Evolutionary conservation across 2,113 vertebrate genomes (phyloP), one percentile per base, ranked within the genome.

Genomic region (Hippopotamus amphibius): DNA sequence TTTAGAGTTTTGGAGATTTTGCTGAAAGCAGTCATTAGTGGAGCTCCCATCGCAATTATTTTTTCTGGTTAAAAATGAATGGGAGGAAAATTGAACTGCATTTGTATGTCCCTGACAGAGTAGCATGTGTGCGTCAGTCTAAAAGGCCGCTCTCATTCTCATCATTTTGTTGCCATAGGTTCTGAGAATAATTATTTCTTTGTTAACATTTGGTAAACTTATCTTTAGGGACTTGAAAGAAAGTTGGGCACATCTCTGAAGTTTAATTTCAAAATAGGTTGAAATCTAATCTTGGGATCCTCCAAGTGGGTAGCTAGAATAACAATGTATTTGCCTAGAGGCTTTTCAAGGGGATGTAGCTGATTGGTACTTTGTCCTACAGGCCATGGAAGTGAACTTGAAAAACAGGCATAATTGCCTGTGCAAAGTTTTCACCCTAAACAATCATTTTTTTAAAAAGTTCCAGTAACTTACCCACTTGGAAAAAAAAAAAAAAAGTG

Each of bases 361-460:
- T 26, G 48, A 57, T 53, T 48, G 77, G 41, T 19, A 10, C 86
- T 63, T 55, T 30, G 68, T 50, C 43, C 33, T 17, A 9, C 71
- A 65, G 84, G 68, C 72, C 77, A 19, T 13, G 21, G 84, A 55
- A 80, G 63, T 33, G 55, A 95, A 86, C 86, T 69, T 74, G 50
- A 95, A 96, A 95, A 81, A 53, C 92, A 83, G 93, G 84, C 82
- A 37, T 69, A n/a, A 96, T 74, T 55, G 61, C 88, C 91, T 97
- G 91, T 95, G 95, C 92, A 96, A 96, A 96, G 79, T 95, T 87
- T 98, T 86, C 93, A 81, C 74, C 96, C 71, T 96, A 97, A 97
- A 95, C 83, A 93, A 97, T 92, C 93, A 28, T 82, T 93, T 93
- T 93, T 95, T 84, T 30, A 7, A 87, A 96, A 95, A n/a, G 59